Evolutionary conservation across 2,888 invertebrate species (phyloP), one percentile per base, ranked within the genome.

Genomic region (Apodemia zela): DNA sequence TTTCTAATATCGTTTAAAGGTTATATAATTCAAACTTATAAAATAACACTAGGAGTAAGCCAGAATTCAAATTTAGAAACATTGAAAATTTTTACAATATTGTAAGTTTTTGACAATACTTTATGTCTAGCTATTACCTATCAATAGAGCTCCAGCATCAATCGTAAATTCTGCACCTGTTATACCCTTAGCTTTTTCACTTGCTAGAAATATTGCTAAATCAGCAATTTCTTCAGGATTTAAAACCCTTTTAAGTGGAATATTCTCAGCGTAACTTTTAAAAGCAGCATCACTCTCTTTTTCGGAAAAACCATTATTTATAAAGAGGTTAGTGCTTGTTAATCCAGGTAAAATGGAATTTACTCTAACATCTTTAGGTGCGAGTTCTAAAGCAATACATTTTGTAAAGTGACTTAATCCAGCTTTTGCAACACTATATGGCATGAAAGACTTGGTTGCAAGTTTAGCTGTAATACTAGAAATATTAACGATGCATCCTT

Each of bases 331-430:
- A 0, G 83, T 81, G 13, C 58, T 95, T 0, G 94, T 93, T 0
- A 96, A 95, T 7, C 96, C 96, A 18, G 96, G 96, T 74, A 94
- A 94, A 0, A 96, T 94, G 59, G 93, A 85, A 77, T 96, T 96
- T 0, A 95, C 95, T 62, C 95, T 83, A 0, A 96, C 93, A 0
- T 79, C 88, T 68, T 90, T 86, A 0, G 79, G 66, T 61, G 93
- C 93, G n/a, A 94, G 78, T 71, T 94, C 96, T 49, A 96, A 77
- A 3, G 96, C 96, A 6, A 93, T 83, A 74, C 95, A 94, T 67
- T 93, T 84, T 0, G 96, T 96, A 66, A 97, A 93, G 73, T 95
- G 95, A 77, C 96, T 95, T 15, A 96, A 72, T 3, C 95, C 95
- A 35, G 95, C 90, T 83, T 97, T 97, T 15, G 95, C 94, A 88